Evolutionary conservation across 92 coral and sea anemone genomes (phyloP), one percentile per base, ranked within the genome.

Genomic region (Porites rus): DNA sequence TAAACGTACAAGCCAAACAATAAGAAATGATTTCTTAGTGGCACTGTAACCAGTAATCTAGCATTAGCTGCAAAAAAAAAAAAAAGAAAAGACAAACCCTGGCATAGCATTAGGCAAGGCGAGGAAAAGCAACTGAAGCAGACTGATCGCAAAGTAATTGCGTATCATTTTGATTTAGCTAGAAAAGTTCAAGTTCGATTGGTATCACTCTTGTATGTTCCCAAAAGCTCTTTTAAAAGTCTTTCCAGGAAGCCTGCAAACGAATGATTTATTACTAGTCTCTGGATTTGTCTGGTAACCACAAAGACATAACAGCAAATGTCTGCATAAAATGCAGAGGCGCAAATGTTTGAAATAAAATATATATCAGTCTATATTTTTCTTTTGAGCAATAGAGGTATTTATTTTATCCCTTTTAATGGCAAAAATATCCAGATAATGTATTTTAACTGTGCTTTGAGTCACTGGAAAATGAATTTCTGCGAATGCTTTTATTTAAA

Each of bases 331-430:
- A 68, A 60, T 17, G 18, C 25, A 7, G 53, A 69, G 65, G 28
- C 69, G 69, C 16, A 24, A 61, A 6, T 54, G 52, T 11, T 28
- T 69, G 58, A n/a, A 22, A 13, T 38, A 38, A 38, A 38, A 38
- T 22, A 56, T 6, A 51, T 1, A 50, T 50, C 6, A 2, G 51
- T 51, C 66, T 21, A 64, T 10, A 18, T 53, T 10, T 52, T 22
- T 43, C 10, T 13, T 25, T 51, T 11, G 69, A 20, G 46, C 21
- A 46, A 78, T n/a, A n/a, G 51, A 14, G 7, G 46, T 78, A 64
- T 63, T n/a, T 72, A 43, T 78, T 63, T 63, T 77, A 38, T 62
- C 24, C 83, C 43, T 63, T 78, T 63, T 43, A 38, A 31, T 31
- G 72, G 46, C 58, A 46, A 51, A 12, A 22, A 63, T 21, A 66